Conservation (phyloP, 2,888 invertebrate genomes). For the Parascotia fuliginaria region DNA sequence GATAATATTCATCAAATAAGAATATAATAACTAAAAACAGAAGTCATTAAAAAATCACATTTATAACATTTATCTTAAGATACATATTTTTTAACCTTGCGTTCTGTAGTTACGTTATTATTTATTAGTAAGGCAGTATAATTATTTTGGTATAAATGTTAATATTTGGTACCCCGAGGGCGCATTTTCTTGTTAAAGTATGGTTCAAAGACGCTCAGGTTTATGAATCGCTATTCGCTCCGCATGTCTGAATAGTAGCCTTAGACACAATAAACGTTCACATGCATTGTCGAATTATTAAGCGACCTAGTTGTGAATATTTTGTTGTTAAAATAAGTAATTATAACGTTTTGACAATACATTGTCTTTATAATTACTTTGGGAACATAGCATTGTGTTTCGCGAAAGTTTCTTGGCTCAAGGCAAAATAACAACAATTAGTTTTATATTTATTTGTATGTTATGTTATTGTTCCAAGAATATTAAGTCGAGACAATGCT, state of each 20-base stretch:
- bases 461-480: constrained; percentile 5
- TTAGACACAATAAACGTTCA: constrained; percentile 35
- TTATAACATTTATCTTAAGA: too few relatives aligned
- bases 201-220: constrained; percentile 2
- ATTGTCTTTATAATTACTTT: constrained; percentile 43
- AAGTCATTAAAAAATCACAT: too few relatives aligned
- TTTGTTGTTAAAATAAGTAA: constrained; percentile 47
- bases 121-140: too few relatives aligned
- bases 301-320: constrained; percentile 40
- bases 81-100: too few relatives aligned
- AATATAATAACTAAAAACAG: too few relatives aligned
- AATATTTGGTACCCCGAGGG: background rate
- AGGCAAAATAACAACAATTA: constrained; percentile 39
- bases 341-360: constrained; percentile 50
- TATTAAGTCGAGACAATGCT: background rate
- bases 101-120: too few relatives aligned
- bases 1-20: too few relatives aligned
- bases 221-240: constrained; percentile 1
- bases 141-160: background rate
- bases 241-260: background rate
- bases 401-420: constrained; percentile 40
- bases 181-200: background rate
- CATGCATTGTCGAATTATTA: constrained; percentile 45
- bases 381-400: constrained; percentile 42
- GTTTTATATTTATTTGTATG: constrained; percentile 30